These are phyloP conservation scores for Papilio protenor DNA, from an alignment of 2,888 invertebrate genomes.

Conservation along the genomic window DNA sequence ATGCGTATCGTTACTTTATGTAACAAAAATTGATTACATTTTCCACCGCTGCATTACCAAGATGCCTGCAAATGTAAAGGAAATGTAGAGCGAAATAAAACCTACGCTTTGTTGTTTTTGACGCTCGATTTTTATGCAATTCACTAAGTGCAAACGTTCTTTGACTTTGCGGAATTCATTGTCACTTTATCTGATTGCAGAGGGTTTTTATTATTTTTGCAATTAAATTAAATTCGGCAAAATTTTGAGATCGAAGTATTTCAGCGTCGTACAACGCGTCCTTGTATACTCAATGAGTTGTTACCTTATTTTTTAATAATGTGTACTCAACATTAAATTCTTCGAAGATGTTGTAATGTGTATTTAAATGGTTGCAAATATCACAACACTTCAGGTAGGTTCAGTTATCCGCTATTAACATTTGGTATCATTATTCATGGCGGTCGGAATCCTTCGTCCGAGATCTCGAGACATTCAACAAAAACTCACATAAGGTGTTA, in stretches of 20 bases:
- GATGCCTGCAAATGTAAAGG: not conserved
- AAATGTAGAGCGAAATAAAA: not conserved
- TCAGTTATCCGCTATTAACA: constrained; percentile 4
- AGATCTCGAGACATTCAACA: constrained; percentile 25
- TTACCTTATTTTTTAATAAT: too few species aligned
- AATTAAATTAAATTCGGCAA: too few species aligned
- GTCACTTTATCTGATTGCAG: not conserved
- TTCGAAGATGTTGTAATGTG: not conserved
- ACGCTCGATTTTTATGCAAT: not conserved
- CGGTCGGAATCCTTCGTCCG: constrained; percentile 1
- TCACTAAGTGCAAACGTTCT: constrained; percentile 1
- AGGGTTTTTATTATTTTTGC: not conserved
- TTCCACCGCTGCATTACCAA: not conserved
- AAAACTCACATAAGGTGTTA: constrained; percentile 7
- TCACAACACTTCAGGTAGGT: not conserved
- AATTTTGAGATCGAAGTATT: too few species aligned
- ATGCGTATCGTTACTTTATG: not conserved
- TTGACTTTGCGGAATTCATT: not conserved
- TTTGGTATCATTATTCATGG: constrained; percentile 25
- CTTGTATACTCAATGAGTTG: too few species aligned
- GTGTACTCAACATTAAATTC: not conserved
- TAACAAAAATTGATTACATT: not conserved
- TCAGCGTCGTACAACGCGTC: too few species aligned
- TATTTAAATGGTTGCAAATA: constrained; percentile 9
- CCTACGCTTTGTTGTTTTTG: not conserved